Evolutionary conservation across 1,140 invertebrate genomes (phyloP).

Genomic region (Microvelia longipes): DNA sequence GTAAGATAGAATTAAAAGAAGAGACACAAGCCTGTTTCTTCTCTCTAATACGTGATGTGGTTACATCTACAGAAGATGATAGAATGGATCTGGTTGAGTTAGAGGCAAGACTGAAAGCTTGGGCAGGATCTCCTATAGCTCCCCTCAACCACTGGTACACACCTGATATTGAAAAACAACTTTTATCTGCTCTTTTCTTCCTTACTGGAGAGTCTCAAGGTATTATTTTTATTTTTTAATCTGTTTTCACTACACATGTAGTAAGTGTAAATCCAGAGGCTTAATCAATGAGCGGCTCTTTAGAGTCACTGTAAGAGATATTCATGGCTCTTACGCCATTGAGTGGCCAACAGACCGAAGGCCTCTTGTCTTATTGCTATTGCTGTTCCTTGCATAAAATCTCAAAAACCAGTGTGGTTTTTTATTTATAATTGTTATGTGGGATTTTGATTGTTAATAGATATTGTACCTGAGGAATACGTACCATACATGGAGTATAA

Average conservation of each 20-base stretch:
- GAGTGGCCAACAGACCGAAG: too few relatives aligned
- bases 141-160: conserved; percentile 67
- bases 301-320: too few relatives aligned
- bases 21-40: conserved; percentile 69
- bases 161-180: conserved; percentile 47
- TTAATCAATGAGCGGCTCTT: too few relatives aligned
- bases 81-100: conserved; percentile 55
- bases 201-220: conserved; percentile 67
- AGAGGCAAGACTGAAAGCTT: conserved; percentile 56
- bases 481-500: conserved; percentile 88
- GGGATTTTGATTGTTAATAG: conserved; percentile 23
- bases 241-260: too few relatives aligned
- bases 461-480: conserved; percentile 66
- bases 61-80: conserved; percentile 66
- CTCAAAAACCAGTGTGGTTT: too few relatives aligned
- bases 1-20: conserved; percentile 40
- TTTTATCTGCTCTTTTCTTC: conserved; percentile 70
- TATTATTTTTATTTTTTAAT: too few relatives aligned
- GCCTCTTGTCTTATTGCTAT: too few relatives aligned
- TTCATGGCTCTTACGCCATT: too few relatives aligned
- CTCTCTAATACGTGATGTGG: conserved; percentile 61
- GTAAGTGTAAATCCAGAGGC: too few relatives aligned
- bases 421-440: too few relatives aligned
- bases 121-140: conserved; percentile 65
- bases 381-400: too few relatives aligned